These are phyloP conservation scores for Drosophila melanogaster DNA, from an alignment of 1,140 invertebrate genomes.

Conservation along the genomic window DNA sequence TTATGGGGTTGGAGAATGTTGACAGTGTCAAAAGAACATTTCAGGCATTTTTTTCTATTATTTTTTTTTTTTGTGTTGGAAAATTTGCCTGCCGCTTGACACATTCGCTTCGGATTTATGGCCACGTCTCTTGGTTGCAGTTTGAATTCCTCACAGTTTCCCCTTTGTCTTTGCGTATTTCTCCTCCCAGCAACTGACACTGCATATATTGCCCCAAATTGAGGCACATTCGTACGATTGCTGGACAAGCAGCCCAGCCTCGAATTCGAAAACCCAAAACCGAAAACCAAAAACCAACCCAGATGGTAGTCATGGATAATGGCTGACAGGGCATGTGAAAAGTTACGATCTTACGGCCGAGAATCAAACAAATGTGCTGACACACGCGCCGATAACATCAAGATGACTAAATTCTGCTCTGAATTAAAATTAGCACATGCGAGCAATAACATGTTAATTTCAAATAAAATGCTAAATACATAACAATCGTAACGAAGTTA, in stretches of 20 bases:
- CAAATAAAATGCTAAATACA: too few species aligned
- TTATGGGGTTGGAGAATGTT: conserved; percentile 23
- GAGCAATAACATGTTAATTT: background rate
- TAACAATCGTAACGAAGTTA: background rate
- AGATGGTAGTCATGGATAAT: conserved; percentile 48
- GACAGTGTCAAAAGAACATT: conserved; percentile 73
- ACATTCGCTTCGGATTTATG: conserved; percentile 66
- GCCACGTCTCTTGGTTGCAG: conserved; percentile 34
- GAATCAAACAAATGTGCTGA: conserved; percentile 44
- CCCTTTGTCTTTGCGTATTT: conserved; percentile 5
- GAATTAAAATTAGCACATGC: background rate
- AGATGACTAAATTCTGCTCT: background rate
- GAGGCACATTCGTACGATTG: conserved; percentile 39
- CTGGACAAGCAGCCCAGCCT: conserved; percentile 43
- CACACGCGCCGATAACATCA: conserved; percentile 32
- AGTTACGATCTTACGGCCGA: conserved; percentile 29
- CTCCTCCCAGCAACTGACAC: conserved; percentile 48
- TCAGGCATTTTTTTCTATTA: conserved; percentile 23
- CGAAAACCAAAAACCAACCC: conserved; percentile 10
- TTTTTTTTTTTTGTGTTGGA: conserved; percentile 24
- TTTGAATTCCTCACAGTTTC: conserved; percentile 26
- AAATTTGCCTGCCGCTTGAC: conserved; percentile 67
- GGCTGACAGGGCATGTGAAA: conserved; percentile 23
- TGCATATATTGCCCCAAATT: conserved; percentile 78
- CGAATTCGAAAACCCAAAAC: conserved; percentile 18